Evolutionary conservation across 2,113 vertebrate species (phyloP).

Genomic region (Chloroceryle aenea): DNA sequence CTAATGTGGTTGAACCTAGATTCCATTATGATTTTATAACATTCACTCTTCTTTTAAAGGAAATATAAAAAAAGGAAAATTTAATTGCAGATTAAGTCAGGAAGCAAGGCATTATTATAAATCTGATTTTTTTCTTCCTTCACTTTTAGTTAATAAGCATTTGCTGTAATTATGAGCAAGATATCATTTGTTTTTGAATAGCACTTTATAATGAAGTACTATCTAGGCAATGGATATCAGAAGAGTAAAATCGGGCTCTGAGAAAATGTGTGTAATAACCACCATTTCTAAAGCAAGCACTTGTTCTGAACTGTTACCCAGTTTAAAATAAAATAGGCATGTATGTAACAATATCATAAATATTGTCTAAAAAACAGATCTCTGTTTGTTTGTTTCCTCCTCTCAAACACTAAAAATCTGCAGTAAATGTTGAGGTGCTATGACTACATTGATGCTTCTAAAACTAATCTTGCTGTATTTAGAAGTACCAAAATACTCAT

Average conservation of each 20-base stretch:
- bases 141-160: not conserved
- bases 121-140: not conserved
- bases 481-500: not conserved
- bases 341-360: not conserved
- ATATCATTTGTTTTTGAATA: not conserved
- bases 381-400: not conserved
- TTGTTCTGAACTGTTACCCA: not conserved
- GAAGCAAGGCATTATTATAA: not conserved
- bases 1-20: not conserved
- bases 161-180: not conserved
- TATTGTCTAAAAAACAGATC: not conserved
- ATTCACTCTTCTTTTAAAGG: not conserved
- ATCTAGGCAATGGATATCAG: not conserved
- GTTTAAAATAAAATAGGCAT: not conserved
- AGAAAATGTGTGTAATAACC: not conserved
- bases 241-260: not conserved
- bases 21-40: not conserved
- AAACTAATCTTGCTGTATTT: not conserved
- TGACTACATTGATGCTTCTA: not conserved
- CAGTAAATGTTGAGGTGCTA: not conserved
- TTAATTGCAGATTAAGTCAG: not conserved
- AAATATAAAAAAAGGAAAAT: not conserved
- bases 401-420: not conserved
- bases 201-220: not conserved
- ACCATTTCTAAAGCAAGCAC: not conserved